Base-by-base conservation (phyloP, 1,140 invertebrate genomes). In the Trinorchestia longiramus region DNA sequence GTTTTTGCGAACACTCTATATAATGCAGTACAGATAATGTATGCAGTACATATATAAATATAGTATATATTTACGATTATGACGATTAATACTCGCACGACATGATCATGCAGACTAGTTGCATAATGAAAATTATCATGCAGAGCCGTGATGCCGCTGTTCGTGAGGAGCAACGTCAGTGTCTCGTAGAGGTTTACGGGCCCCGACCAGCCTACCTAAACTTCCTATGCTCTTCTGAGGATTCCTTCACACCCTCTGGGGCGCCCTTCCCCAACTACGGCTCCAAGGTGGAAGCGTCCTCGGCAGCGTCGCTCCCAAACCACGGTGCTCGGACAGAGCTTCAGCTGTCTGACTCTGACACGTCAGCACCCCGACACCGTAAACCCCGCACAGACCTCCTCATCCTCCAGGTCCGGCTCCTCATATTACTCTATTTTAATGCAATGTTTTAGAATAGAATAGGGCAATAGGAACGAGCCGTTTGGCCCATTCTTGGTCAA, bases 111-210 rank as follows among this genome's bases (percentile, higher is more conserved):
- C n/a, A n/a, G n/a, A n/a, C n/a, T n/a, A n/a, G n/a, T n/a, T n/a
- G n/a, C n/a, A n/a, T n/a, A n/a, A n/a, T n/a, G n/a, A n/a, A n/a
- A n/a, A n/a, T 53, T 3, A 36, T 43, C 28, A 11, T 45, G 36
- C 92, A 94, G 92, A 94, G 92, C 44, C 92, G 92, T 45, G 92
- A 94, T n/a, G 92, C 92, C 17, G 92, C 92, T 11, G 92, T 94
- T 11, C 43, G 44, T 6, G 92, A 94, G 44, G 43, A 94, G 43
- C 92, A 94, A 40, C 92, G 92, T 11, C 92, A 94, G 92, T 94
- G 92, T 43, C 43, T 94, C 8, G 44, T 45, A 17, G 92, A 94
- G 92, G 43, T 94, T 43, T 94, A 94, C 92, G 92, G 92, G 43
- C 92, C 6, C 43, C 92, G 92, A 15, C 92, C 92, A 1, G 41